Evolutionary conservation across 2,888 invertebrate genomes (phyloP), one percentile per base, ranked within the genome.

Genomic region (Drosophila testacea): DNA sequence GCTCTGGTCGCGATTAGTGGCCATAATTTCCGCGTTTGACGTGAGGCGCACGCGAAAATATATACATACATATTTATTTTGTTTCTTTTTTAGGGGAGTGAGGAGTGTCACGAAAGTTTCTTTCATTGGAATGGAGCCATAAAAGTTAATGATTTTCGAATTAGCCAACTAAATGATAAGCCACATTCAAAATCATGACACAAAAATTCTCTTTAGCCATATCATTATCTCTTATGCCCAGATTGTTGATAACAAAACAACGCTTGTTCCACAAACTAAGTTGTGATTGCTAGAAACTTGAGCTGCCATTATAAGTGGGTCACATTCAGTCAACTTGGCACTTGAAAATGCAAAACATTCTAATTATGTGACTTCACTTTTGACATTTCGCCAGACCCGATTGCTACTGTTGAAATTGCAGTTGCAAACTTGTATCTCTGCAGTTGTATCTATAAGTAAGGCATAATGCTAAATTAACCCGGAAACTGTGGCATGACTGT

Each of bases 81-180:
- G 4, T 27, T 1, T 39, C 44, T 44, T 28, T 34, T 30, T 11
- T 39, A 11, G 3, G 16, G 27, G 22, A 10, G 10, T 5, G 30
- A 7, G 10, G 10, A 13, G 32, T 72, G 60, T 55, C 73, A 65
- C 46, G 32, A 68, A 52, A 59, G 55, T 46, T 64, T 34, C 65
- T 63, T 82, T 75, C 80, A 57, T 67, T 80, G 70, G 78, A 85
- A 80, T 69, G 62, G 57, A 75, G 86, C 72, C 76, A 85, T 89
- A 80, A 85, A 85, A 88, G 55, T 76, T 69, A 68, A 88, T 78
- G 86, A 73, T 88, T 78, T 80, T 78, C 83, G 54, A 89, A 82
- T 89, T 88, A 72, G 82, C 63, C 62, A 64, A 30, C 56, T 46
- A 41, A 41, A 47, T 71, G 87, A 88, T 82, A 75, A 73, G 41